Conservation (phyloP, 2,113 vertebrate species). For the Gasterosteus aculeatus region DNA sequence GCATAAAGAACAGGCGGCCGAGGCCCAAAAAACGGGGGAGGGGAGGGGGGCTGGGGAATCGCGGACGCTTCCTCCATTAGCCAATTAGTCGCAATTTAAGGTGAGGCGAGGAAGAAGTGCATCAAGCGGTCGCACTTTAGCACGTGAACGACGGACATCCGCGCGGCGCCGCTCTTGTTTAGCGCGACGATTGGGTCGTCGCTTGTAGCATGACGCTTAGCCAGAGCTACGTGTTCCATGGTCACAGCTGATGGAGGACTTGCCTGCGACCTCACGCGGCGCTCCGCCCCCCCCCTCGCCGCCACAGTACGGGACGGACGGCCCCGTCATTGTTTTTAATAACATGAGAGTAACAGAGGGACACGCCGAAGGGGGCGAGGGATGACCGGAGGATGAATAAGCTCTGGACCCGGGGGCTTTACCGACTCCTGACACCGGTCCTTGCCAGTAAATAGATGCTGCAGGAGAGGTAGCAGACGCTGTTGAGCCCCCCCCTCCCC, state of each 20-base stretch:
- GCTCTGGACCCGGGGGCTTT: conserved; percentile 25
- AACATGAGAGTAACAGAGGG: conserved; percentile 59
- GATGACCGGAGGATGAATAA: conserved; percentile 62
- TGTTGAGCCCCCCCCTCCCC: background rate
- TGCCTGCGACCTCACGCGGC: no score
- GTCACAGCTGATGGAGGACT: no score
- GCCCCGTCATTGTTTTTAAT: conserved; percentile 70
- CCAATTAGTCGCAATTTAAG: conserved; percentile 52
- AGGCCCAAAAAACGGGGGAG: conserved; percentile 49
- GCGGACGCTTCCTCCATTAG: conserved; percentile 53
- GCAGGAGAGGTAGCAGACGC: background rate
- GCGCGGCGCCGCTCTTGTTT: background rate
- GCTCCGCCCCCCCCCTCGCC: no score
- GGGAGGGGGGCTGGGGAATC: conserved; percentile 23
- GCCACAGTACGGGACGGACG: no score
- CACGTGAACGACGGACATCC: background rate
- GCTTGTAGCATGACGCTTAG: no score
- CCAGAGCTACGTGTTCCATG: no score
- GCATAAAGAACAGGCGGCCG: conserved; percentile 69
- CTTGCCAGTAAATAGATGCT: background rate
- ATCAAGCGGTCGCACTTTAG: conserved; percentile 36
- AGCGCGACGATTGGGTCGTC: background rate
- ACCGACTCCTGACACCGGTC: conserved; percentile 25
- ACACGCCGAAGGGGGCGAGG: conserved; percentile 32
- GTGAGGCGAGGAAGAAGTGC: background rate